Percentiles rank a stretch among this genome's conserved stretches.
phyloP scores from a whole-genome alignment of 1,140 invertebrate genomes.

The Orussus abietinus region DNA sequence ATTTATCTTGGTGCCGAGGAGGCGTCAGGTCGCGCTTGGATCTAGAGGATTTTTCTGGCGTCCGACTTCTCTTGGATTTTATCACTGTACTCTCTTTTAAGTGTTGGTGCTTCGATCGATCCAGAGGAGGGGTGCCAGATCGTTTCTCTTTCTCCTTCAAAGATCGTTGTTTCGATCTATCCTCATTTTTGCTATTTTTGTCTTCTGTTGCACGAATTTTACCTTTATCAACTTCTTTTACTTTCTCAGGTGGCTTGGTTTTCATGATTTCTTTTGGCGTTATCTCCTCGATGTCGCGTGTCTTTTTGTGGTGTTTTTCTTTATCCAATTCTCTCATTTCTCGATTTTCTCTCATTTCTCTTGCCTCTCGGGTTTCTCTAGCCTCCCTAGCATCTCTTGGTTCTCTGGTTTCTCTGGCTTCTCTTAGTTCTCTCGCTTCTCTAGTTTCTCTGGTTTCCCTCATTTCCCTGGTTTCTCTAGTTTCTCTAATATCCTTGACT shows the following conservation, averaged over 20 bases:
- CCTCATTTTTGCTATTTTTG: conserved; percentile 35
- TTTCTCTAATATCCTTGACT: too few species aligned
- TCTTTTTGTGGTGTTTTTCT: conserved; percentile 38
- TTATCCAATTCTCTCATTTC: conserved; percentile 34
- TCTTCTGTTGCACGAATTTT: conserved; percentile 36
- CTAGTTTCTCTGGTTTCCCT: too few species aligned
- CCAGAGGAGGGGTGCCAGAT: conserved; percentile 41
- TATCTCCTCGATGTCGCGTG: conserved; percentile 32
- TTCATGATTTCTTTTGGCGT: conserved; percentile 27
- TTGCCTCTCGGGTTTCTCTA: background rate
- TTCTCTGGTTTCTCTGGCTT: too few species aligned
- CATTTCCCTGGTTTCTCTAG: too few species aligned
- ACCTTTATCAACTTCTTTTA: conserved; percentile 41
- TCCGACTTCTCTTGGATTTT: conserved; percentile 43
- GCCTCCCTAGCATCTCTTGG: too few species aligned
- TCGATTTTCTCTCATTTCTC: conserved; percentile 14
- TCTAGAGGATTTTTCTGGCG: conserved; percentile 42
- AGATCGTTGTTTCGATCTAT: conserved; percentile 35
- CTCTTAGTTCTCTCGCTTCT: too few species aligned
- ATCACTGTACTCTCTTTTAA: conserved; percentile 28
- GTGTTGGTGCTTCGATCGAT: conserved; percentile 36
- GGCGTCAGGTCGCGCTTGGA: conserved; percentile 40
- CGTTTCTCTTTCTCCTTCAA: conserved; percentile 47
- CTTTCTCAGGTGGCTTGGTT: conserved; percentile 37
- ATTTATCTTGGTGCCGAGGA: conserved; percentile 33